Evolutionary conservation across 37 sponge, comb jelly and placozoan species (phyloP), one percentile per base, ranked within the genome.

Genomic region (Haliclona indistincta): DNA sequence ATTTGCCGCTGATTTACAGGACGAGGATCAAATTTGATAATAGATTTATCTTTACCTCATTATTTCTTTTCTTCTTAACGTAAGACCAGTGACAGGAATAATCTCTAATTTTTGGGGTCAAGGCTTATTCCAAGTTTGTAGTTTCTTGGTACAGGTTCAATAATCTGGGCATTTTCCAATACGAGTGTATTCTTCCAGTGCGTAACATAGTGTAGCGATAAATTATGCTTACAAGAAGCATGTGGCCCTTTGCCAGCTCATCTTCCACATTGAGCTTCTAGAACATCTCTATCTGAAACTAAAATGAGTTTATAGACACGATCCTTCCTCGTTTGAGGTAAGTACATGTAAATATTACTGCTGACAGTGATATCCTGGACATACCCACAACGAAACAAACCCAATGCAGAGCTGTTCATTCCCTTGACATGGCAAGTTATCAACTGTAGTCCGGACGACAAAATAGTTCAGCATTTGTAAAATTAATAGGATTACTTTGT

Each of bases 251-350:
- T 2, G 7, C 77, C 65, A 30, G 77, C 77, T 20, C 66, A 66
- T 29, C 77, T 64, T 19, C 77, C 77, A 64, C 77, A 76, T 38
- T 45, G 45, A 64, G 77, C 67, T 20, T 33, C 13, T 42, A 76
- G 29, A 30, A 76, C 39, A 29, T 74, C 60, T 15, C 28, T 34
- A 55, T 56, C 3, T n/a, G 39, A 22, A 32, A n/a, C 6, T 13
- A 56, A 25, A 19, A 47, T 25, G 3, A 74, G 38, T n/a, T 56
- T 54, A 5, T 74, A 58, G 1, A 74, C 32, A 33, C 39, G 37
- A 56, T 74, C 74, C 32, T 74, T 74, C 58, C 58, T 29, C 74
- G 56, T 74, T 74, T 74, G 42, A 38, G 74, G 74, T 11, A 74
- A 19, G 36, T 43, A n/a, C n/a, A n/a, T n/a, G n/a, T n/a, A n/a